These are phyloP conservation scores for Lontra canadensis DNA, from an alignment of 2,113 vertebrate genomes.

Conservation along the genomic window DNA sequence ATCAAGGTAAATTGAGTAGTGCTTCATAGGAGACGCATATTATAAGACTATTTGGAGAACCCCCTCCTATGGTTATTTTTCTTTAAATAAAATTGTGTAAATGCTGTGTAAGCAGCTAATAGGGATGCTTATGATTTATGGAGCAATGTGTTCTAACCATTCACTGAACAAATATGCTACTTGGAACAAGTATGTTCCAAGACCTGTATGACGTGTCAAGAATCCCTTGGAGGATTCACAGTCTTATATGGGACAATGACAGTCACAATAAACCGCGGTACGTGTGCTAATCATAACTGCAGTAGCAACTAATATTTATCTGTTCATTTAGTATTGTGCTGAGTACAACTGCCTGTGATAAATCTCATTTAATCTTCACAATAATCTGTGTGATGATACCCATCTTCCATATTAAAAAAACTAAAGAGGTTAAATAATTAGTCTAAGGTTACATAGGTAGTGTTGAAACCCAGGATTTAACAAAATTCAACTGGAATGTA, in stretches of 20 bases:
- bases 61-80: not conserved
- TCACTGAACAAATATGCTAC: not conserved
- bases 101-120: not conserved
- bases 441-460: not conserved
- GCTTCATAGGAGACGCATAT: not conserved
- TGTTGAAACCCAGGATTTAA: not conserved
- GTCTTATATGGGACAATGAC: not conserved
- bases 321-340: not conserved
- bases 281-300: not conserved
- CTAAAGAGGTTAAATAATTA: slow-evolving; percentile 7
- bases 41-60: not conserved
- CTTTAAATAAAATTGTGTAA: not conserved
- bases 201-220: not conserved
- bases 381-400: not conserved
- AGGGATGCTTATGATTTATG: not conserved
- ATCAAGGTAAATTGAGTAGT: not conserved
- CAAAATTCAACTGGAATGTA: not conserved
- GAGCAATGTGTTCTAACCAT: not conserved
- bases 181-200: not conserved
- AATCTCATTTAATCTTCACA: slow-evolving; percentile 31
- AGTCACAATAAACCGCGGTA: not conserved
- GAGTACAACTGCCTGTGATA: not conserved
- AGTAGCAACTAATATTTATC: not conserved
- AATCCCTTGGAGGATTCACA: not conserved
- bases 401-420: not conserved